These are phyloP conservation scores for Pelodytes ibericus DNA, from an alignment of 2,797 vertebrate genomes.

Conservation along the genomic window DNA sequence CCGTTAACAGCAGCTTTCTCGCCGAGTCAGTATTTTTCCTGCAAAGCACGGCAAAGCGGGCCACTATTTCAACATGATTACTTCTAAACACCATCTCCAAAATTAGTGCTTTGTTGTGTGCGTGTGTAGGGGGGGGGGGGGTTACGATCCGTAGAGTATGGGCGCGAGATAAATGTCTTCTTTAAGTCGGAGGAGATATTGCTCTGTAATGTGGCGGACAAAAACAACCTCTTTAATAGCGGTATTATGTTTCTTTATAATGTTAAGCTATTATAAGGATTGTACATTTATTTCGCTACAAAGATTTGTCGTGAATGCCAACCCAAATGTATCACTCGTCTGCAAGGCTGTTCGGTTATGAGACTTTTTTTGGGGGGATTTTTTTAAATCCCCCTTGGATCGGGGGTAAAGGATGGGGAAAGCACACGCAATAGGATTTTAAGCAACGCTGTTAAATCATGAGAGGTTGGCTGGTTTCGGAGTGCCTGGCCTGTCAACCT, in stretches of 20 bases:
- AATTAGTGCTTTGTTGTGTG: constrained; percentile 67
- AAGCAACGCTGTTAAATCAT: constrained; percentile 44
- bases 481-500: constrained; percentile 28
- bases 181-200: constrained; percentile 61
- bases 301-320: constrained; percentile 30
- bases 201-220: constrained; percentile 56
- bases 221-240: constrained; percentile 37
- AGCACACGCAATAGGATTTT: constrained; percentile 26
- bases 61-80: constrained; percentile 70
- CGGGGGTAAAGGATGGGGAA: background rate
- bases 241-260: constrained; percentile 31
- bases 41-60: constrained; percentile 39
- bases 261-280: constrained; percentile 39
- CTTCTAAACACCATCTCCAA: constrained; percentile 67
- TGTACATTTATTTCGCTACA: constrained; percentile 46
- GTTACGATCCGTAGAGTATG: constrained; percentile 60
- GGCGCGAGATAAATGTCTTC: constrained; percentile 65
- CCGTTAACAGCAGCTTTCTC: constrained; percentile 66
- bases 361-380: too few relatives aligned
- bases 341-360: background rate
- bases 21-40: constrained; percentile 68
- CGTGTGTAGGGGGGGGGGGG: constrained; percentile 61
- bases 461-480: constrained; percentile 31
- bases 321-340: constrained; percentile 2
- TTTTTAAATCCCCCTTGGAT: background rate